These are phyloP conservation scores for Pelodytes ibericus DNA, from an alignment of 2,797 vertebrate species.

Conservation along the genomic window DNA sequence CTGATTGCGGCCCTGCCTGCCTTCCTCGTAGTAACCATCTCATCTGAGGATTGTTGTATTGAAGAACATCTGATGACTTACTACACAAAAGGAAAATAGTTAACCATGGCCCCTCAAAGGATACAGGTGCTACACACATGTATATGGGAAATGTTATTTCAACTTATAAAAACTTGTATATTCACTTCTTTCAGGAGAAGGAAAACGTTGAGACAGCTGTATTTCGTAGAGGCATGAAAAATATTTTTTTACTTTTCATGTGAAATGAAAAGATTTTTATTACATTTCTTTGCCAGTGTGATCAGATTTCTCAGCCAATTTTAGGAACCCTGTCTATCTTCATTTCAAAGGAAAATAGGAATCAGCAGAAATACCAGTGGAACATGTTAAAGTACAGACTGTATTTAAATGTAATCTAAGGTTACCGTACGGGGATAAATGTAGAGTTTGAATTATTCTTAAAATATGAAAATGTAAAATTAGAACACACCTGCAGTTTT, in stretches of 20 bases:
- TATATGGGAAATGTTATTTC: background rate
- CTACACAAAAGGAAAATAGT: too few species aligned
- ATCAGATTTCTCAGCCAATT: background rate
- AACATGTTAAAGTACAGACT: background rate
- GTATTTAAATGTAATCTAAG: background rate
- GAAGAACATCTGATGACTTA: too few species aligned
- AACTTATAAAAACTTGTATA: background rate
- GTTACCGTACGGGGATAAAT: too few species aligned
- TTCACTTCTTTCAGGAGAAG: background rate
- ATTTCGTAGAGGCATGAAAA: background rate
- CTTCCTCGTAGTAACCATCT: too few species aligned
- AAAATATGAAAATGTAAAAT: too few species aligned
- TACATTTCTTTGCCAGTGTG: slow-evolving; percentile 3
- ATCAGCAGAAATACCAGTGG: background rate
- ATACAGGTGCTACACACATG: background rate
- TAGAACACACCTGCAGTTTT: too few species aligned
- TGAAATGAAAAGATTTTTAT: slow-evolving; percentile 9
- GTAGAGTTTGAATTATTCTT: too few species aligned
- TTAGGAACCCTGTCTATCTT: background rate
- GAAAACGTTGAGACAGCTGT: background rate
- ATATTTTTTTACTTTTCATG: background rate
- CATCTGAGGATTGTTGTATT: too few species aligned
- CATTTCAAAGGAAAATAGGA: background rate
- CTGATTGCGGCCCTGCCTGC: too few species aligned
- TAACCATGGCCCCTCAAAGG: background rate